Percentiles rank a stretch among this genome's conserved stretches.
Conservation (phyloP, 53 echinoderm and acorn worm species). For the Paracentrotus lividus region DNA sequence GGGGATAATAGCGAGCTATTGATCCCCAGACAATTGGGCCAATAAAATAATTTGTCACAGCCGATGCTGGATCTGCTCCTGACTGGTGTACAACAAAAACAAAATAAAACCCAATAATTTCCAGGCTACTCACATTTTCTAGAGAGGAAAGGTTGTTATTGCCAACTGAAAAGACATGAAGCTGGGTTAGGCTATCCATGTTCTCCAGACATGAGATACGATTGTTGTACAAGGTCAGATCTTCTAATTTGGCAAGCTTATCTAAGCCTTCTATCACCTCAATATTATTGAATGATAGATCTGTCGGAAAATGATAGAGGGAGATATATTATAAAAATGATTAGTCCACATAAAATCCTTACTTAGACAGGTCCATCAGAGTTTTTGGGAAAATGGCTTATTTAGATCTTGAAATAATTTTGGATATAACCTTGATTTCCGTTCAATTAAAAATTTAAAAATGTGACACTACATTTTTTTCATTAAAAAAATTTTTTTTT, state of each 20-base stretch:
- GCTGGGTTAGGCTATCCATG: slow-evolving; percentile 86
- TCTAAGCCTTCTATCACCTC: slow-evolving; percentile 96
- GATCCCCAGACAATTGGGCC: no score
- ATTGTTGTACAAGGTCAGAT: slow-evolving; percentile 97
- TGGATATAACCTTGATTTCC: no score
- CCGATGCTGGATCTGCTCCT: no score
- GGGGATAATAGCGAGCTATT: no score
- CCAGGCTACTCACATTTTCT: slow-evolving; percentile 87
- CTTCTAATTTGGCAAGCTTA: slow-evolving; percentile 87
- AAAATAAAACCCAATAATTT: not conserved
- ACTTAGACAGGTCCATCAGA: not conserved
- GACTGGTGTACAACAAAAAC: no score
- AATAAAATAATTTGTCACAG: no score
- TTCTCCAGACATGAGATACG: slow-evolving; percentile 92
- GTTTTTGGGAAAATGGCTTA: no score
- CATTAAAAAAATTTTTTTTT: no score
- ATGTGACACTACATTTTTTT: no score
- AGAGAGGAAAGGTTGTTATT: slow-evolving; percentile 90
- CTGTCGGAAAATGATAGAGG: slow-evolving; percentile 43
- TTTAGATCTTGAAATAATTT: no score
- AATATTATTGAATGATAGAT: slow-evolving; percentile 98
- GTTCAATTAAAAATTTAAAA: no score
- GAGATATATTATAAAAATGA: not conserved
- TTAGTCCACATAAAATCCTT: not conserved
- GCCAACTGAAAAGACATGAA: slow-evolving; percentile 96